Evolutionary conservation across 2,113 vertebrate genomes (phyloP).

Genomic region (Rutilus rutilus): DNA sequence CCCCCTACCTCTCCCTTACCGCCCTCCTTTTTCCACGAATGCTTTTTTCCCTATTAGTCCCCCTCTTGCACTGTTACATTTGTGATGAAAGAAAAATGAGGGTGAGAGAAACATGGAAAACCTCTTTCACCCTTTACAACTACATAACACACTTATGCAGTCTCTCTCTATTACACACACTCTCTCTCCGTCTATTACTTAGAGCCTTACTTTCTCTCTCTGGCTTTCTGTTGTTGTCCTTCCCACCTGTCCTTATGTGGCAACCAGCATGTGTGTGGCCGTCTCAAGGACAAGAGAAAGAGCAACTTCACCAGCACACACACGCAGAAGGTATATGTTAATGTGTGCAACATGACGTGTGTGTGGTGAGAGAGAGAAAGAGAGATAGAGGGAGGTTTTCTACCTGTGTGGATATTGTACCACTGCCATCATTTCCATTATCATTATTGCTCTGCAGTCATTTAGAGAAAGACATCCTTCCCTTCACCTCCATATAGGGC

Average conservation of each 20-base stretch:
- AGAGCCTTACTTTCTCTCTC: slow-evolving; percentile 44
- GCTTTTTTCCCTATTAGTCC: not conserved
- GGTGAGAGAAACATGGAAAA: not conserved
- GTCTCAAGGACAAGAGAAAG: slow-evolving; percentile 47
- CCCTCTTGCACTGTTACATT: not conserved
- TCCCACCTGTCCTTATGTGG: slow-evolving; percentile 56
- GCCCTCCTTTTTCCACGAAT: not conserved
- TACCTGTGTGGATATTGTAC: slow-evolving; percentile 51
- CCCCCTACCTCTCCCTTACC: not conserved
- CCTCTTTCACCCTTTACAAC: slow-evolving; percentile 19
- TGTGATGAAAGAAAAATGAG: slow-evolving; percentile 29
- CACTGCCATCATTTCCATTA: slow-evolving; percentile 54
- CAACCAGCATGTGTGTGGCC: slow-evolving; percentile 52
- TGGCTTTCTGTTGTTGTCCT: not conserved
- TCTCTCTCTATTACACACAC: not conserved
- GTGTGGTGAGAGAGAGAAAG: slow-evolving; percentile 40
- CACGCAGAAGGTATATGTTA: not conserved
- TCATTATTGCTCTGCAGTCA: slow-evolving; percentile 53
- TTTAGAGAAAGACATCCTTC: slow-evolving; percentile 46
- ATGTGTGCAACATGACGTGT: not conserved
- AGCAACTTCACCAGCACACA: slow-evolving; percentile 35
- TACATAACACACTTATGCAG: not conserved
- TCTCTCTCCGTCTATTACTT: not conserved
- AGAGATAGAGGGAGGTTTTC: slow-evolving; percentile 27
- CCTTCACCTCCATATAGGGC: slow-evolving; percentile 37